Base-by-base conservation (phyloP, 2,888 invertebrate species). In the Lasioglossum vierecki region DNA sequence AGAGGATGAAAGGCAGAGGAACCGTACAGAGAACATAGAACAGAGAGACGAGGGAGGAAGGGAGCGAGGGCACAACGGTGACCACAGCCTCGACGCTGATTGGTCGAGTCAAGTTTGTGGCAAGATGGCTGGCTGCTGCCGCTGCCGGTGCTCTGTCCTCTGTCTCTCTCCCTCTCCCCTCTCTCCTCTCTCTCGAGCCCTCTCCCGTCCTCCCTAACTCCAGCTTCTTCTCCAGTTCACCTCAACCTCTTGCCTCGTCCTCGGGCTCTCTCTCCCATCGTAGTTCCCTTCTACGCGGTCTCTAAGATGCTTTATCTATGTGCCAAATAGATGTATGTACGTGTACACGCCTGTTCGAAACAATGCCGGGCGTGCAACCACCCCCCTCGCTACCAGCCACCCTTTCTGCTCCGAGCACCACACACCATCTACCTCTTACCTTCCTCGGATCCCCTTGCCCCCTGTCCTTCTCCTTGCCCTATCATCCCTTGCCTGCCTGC, bases 51-150 rank as follows among this genome's bases (percentile, higher is more conserved):
- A 79, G 88, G 85, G 88, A 70, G 90, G 91, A 80, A 82, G 82
- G 83, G 90, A 74, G 88, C 79, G 90, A 92, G 93, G 92, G 93
- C 92, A 93, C 91, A 92, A 93, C 94, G 95, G 95, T 95, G 95
- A 95, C 95, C 95, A 95, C 95, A 95, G 93, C 92, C 94, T 94
- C 94, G 92, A 92, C 94, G 93, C 94, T 95, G 94, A 95, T 95
- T 95, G 95, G 95, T 95, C 94, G 94, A 95, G 94, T 94, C 93
- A 94, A 94, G 94, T 94, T 95, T 95, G 95, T 94, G 95, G 95
- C 95, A 95, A 95, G 94, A 95, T 95, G 95, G 95, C 95, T 94
- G 91, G 90, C 91, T 89, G 88, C 82, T 81, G 80, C 78, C 73
- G 82, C 68, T 66, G 84, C 85, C 82, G 88, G 66, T 76, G 77